Percentiles rank a stretch among this genome's conserved stretches.
Evolutionary conservation across 2,888 invertebrate species (phyloP).

Genomic region (Nebria salina): DNA sequence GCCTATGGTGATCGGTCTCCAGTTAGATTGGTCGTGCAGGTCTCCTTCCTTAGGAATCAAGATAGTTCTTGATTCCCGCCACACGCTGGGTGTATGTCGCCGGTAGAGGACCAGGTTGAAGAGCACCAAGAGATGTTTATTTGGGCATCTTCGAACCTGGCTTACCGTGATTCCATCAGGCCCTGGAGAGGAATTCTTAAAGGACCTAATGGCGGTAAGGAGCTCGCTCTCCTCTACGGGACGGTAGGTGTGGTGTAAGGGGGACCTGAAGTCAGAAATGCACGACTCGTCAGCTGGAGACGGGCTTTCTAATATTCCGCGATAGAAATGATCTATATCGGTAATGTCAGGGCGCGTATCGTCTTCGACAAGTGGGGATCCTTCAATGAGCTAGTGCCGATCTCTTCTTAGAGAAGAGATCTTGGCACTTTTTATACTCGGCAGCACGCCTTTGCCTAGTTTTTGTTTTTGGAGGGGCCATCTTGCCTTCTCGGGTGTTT

Average conservation of each 20-base stretch:
- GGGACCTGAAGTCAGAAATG: background rate
- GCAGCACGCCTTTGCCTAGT: too few relatives aligned
- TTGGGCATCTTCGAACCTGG: background rate
- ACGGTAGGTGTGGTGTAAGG: background rate
- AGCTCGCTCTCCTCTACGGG: background rate
- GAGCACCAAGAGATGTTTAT: conserved; percentile 20
- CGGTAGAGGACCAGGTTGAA: conserved; percentile 46
- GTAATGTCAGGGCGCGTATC: conserved; percentile 26
- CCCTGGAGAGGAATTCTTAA: too few relatives aligned
- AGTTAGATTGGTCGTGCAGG: too few relatives aligned
- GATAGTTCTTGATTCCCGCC: background rate
- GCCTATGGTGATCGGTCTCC: background rate
- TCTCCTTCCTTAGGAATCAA: too few relatives aligned
- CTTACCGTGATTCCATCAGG: too few relatives aligned
- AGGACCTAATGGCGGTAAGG: too few relatives aligned
- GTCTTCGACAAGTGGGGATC: conserved; percentile 14
- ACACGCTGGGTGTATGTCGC: conserved; percentile 36
- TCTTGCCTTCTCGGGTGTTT: too few relatives aligned
- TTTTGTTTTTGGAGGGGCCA: too few relatives aligned
- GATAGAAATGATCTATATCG: conserved; percentile 12
- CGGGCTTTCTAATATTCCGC: conserved; percentile 25
- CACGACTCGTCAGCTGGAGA: conserved; percentile 33
- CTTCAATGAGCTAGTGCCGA: conserved; percentile 39
- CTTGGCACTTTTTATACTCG: conserved; percentile 30
- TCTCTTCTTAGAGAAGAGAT: conserved; percentile 45